These are phyloP conservation scores for Lepidochitona cinerea DNA, from an alignment of 2,888 invertebrate genomes.

Conservation along the genomic window DNA sequence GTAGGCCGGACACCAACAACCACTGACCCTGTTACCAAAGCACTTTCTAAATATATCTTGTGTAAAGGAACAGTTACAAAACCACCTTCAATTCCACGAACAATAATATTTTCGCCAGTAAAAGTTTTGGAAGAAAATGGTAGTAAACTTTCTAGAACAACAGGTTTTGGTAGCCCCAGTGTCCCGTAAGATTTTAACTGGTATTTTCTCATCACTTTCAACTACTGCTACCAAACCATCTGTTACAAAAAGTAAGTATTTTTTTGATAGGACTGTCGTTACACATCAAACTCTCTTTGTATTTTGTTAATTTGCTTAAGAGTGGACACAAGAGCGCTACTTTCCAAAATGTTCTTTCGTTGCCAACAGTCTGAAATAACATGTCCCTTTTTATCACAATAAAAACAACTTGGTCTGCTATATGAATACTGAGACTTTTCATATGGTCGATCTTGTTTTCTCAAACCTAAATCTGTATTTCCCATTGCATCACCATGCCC, in stretches of 20 bases:
- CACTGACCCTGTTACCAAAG: slow-evolving; percentile 24
- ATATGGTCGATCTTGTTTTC: too few species aligned
- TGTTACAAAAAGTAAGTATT: slow-evolving; percentile 27
- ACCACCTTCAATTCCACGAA: slow-evolving; percentile 27
- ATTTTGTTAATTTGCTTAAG: too few species aligned
- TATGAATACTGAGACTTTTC: too few species aligned
- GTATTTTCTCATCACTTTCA: background rate
- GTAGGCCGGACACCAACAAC: slow-evolving; percentile 22
- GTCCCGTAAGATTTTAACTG: slow-evolving; percentile 26
- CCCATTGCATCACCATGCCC: too few species aligned
- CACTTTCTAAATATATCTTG: slow-evolving; percentile 16
- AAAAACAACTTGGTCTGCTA: too few species aligned
- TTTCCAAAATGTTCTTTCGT: background rate
- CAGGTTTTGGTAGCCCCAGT: slow-evolving; percentile 21
- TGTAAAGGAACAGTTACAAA: slow-evolving; percentile 26
- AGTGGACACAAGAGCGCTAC: background rate
- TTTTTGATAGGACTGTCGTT: too few species aligned
- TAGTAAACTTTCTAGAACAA: too few species aligned
- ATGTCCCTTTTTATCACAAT: slow-evolving; percentile 17
- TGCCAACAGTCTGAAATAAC: slow-evolving; percentile 27
- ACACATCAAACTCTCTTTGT: too few species aligned
- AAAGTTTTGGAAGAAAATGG: slow-evolving; percentile 20
- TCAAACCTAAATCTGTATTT: too few species aligned
- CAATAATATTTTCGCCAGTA: slow-evolving; percentile 20
- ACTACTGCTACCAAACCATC: slow-evolving; percentile 25